Base-by-base conservation (phyloP, 2,797 vertebrate species). In the Distichodus sexfasciatus region DNA sequence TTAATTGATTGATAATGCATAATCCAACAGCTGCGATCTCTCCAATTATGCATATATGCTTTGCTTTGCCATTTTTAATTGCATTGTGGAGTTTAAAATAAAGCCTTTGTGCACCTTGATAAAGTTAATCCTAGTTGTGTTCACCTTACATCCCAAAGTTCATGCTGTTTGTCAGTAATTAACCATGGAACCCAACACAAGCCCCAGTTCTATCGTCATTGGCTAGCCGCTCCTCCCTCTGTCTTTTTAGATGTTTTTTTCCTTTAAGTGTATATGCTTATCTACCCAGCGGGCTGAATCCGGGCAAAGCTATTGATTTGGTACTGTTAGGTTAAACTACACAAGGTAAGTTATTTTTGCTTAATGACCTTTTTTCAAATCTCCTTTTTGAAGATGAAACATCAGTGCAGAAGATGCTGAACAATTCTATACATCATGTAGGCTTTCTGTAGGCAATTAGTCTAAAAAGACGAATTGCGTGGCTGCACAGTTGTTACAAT, bases 101-200 rank as follows among this genome's bases (percentile, higher is more conserved):
- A n/a, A n/a, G n/a, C n/a, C n/a, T n/a, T 33, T 41, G 17, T 38
- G 48, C 54, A 24, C 44, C n/a, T n/a, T n/a, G n/a, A n/a, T n/a
- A n/a, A n/a, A n/a, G n/a, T 87, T 83, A 61, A 62, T 67, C 46
- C 8, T 58, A 33, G 72, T 70, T 24, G 71, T 75, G 68, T 67
- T 43, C 19, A n/a, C 50, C n/a, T n/a, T 19, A 19, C 2, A 21
- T 15, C 21, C 65, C 66, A 78, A 75, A 72, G 76, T 75, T 78
- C 76, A 78, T 24, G 7, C 21, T 31, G 63, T 31, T 36, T n/a
- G 83, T 87, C 74, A 91, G 61, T 84, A 59, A 91, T 91, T 90
- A 91, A 90, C 87, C 67, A 59, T 0, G 33, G 47, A 4, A 60
- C 31, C 36, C 14, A 62, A 64, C 68, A 69, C 75, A 57, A 74